A percentile compares a stretch with the other conserved stretches of the same genome.
Conservation (phyloP, 2,113 vertebrate species). For the Platichthys stellatus region DNA sequence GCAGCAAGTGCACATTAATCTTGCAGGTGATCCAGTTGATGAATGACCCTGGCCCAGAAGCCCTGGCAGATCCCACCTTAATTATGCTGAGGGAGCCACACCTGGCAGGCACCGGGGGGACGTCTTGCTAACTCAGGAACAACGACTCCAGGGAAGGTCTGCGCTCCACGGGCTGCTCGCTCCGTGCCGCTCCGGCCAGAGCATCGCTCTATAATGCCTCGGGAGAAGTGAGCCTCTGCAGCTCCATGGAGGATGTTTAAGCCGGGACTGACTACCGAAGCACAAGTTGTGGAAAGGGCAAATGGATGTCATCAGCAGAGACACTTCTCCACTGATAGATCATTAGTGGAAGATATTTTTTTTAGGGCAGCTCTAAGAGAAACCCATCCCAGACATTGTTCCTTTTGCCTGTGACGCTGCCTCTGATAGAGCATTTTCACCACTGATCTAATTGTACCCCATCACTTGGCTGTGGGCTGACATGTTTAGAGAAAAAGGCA, state of each 20-base stretch:
- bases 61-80: constrained; percentile 82
- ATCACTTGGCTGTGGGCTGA: constrained; percentile 57
- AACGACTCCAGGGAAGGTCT: constrained; percentile 58
- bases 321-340: constrained; percentile 50
- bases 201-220: constrained; percentile 3
- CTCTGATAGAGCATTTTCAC: constrained; percentile 53
- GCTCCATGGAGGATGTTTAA: constrained; percentile 51
- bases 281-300: constrained; percentile 62
- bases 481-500: constrained; percentile 61
- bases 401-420: constrained; percentile 40
- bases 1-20: constrained; percentile 83
- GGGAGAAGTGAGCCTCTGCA: constrained; percentile 40
- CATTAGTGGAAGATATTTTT: constrained; percentile 60
- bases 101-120: constrained; percentile 71
- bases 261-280: constrained; percentile 47
- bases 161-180: constrained; percentile 43
- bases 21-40: constrained; percentile 82
- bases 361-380: constrained; percentile 51
- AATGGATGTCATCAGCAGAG: constrained; percentile 66
- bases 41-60: constrained; percentile 80
- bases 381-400: constrained; percentile 46
- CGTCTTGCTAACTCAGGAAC: constrained; percentile 71
- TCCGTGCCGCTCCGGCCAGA: constrained; percentile 40
- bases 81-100: constrained; percentile 83
- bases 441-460: constrained; percentile 52